A percentile compares a stretch with the other conserved stretches of the same genome.
Conservation (phyloP, 1,140 invertebrate genomes). For the Neodiprion fabricii region DNA sequence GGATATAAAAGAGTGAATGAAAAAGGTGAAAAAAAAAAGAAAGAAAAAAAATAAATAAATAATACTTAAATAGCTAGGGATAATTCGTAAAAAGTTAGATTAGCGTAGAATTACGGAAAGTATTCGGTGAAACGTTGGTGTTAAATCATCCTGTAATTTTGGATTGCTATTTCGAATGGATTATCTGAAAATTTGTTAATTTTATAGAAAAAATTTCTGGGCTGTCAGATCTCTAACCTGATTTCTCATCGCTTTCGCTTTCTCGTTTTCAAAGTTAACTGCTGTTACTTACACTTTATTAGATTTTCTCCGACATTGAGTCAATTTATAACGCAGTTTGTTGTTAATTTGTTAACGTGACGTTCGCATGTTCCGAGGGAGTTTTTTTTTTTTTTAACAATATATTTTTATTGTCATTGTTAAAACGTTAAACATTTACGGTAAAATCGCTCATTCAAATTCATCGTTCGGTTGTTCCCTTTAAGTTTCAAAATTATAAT, state of each 20-base stretch:
- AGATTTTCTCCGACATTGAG: background rate
- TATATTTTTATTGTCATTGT: constrained; percentile 31
- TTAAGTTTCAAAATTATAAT: background rate
- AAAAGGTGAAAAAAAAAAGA: background rate
- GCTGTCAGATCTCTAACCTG: constrained; percentile 16
- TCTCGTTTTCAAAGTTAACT: constrained; percentile 20
- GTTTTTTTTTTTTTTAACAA: constrained; percentile 12
- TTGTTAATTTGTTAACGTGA: constrained; percentile 14
- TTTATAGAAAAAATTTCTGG: constrained; percentile 16
- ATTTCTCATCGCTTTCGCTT: constrained; percentile 15
- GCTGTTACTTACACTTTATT: background rate
- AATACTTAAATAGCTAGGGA: background rate
- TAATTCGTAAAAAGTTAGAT: background rate
- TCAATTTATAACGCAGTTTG: background rate
- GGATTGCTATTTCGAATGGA: constrained; percentile 19
- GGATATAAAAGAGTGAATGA: background rate
- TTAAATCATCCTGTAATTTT: constrained; percentile 26
- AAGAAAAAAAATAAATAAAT: background rate
- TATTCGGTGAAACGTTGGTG: constrained; percentile 24
- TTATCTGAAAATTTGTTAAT: constrained; percentile 21
- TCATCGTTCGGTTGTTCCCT: background rate
- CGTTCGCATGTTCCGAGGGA: background rate
- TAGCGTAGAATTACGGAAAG: constrained; percentile 29
- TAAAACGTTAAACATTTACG: constrained; percentile 16
- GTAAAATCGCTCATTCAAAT: background rate